Conservation (phyloP, 2,888 invertebrate species). For the Anthophora plumipes region DNA sequence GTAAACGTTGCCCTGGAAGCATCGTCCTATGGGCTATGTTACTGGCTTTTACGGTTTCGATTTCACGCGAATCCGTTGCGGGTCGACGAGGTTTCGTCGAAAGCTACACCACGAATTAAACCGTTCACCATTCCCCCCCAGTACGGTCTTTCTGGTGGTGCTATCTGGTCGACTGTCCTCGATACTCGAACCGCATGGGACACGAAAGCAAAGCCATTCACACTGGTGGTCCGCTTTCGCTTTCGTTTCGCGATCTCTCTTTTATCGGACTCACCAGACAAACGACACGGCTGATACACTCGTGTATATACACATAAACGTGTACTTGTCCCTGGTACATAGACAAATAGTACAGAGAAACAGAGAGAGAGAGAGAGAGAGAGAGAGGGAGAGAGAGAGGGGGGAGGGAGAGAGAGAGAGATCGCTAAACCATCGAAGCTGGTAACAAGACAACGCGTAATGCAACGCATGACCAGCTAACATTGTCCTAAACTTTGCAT, state of each 20-base stretch:
- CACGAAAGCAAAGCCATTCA: not conserved
- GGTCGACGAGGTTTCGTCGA: not conserved
- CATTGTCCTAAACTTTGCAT: conserved; percentile 73
- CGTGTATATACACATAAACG: conserved; percentile 15
- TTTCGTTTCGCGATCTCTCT: conserved; percentile 48
- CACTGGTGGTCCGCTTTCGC: conserved; percentile 5
- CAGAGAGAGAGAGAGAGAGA: not conserved
- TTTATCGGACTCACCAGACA: conserved; percentile 45
- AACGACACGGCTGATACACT: not conserved
- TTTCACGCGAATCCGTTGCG: conserved; percentile 17
- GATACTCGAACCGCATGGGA: not conserved
- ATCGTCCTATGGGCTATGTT: not conserved
- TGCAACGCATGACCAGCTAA: conserved; percentile 58
- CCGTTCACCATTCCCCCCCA: not conserved
- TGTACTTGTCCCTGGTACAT: too few species aligned
- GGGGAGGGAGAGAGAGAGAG: too few species aligned
- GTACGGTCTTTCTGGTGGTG: too few species aligned
- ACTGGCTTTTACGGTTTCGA: conserved; percentile 30
- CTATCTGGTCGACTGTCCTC: not conserved
- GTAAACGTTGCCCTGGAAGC: conserved; percentile 9
- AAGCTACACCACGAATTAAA: conserved; percentile 16
- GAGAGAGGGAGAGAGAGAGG: conserved; percentile 11
- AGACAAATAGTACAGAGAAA: too few species aligned
- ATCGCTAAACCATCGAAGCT: conserved; percentile 41
- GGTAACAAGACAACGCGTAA: conserved; percentile 57